These are phyloP conservation scores for Rhynchonema sp. DNA, from an alignment of 2,888 invertebrate species.

Conservation along the genomic window DNA sequence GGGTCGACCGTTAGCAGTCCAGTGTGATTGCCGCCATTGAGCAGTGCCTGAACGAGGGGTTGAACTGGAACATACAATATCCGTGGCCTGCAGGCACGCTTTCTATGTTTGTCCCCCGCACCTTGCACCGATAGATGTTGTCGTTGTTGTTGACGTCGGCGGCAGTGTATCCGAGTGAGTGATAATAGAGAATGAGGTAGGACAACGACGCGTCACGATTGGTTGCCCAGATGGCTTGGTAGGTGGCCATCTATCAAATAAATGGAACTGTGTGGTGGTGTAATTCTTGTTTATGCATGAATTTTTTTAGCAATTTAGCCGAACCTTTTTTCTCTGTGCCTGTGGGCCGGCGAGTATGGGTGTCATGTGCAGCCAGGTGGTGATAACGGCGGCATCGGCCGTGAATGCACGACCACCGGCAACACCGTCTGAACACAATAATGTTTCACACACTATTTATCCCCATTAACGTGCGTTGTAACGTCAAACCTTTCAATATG, in stretches of 20 bases:
- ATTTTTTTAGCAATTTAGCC: background rate
- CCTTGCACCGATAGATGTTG: constrained; percentile 19
- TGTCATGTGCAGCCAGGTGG: constrained; percentile 89
- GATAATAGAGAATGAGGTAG: background rate
- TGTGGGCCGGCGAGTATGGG: constrained; percentile 33
- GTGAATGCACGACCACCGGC: constrained; percentile 68
- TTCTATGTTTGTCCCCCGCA: background rate
- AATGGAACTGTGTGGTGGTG: background rate
- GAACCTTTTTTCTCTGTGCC: background rate
- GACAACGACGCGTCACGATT: background rate
- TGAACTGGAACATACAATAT: too few relatives aligned
- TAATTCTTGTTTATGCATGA: background rate
- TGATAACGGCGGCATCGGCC: constrained; percentile 68
- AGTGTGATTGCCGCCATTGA: constrained; percentile 28
- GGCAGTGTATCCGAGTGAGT: constrained; percentile 61
- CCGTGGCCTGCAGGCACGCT: background rate
- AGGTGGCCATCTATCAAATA: background rate
- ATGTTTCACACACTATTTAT: background rate
- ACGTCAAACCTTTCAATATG: too few relatives aligned
- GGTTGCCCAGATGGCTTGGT: background rate
- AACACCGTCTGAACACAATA: constrained; percentile 53
- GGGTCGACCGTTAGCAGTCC: constrained; percentile 25
- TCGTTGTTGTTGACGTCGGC: constrained; percentile 23
- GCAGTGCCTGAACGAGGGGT: constrained; percentile 17
- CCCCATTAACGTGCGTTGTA: background rate